A percentile compares a stretch with the other conserved stretches of the same genome.
These are phyloP conservation scores for Narcine bancroftii DNA, from an alignment of 2,113 vertebrate genomes.

Conservation along the genomic window DNA sequence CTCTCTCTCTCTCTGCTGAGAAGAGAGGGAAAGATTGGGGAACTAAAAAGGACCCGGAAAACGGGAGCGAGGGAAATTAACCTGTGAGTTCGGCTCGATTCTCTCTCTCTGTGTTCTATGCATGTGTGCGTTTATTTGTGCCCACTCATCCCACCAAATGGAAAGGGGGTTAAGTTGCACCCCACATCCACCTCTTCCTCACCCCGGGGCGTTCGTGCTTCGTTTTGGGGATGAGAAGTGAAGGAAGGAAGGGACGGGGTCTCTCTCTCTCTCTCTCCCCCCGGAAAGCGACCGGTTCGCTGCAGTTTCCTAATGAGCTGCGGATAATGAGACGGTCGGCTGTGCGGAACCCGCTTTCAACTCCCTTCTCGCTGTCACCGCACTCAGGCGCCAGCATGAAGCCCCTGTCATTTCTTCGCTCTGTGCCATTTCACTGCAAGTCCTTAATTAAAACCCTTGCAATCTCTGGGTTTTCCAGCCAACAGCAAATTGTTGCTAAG, in stretches of 20 bases:
- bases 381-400: not conserved
- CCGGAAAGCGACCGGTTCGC: not conserved
- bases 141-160: not conserved
- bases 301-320: slow-evolving; percentile 22
- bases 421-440: not conserved
- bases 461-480: not conserved
- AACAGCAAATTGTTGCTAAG: not conserved
- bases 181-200: too few species aligned
- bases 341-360: not conserved
- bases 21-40: not conserved
- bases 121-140: not conserved
- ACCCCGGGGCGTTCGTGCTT: too few species aligned
- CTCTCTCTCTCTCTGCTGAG: too few species aligned
- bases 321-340: slow-evolving; percentile 17
- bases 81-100: not conserved
- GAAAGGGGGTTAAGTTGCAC: not conserved
- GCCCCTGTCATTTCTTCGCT: not conserved
- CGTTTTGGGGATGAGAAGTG: not conserved
- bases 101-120: not conserved
- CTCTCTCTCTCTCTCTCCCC: not conserved
- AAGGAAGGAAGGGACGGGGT: too few species aligned
- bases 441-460: not conserved
- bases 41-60: not conserved
- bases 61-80: not conserved
- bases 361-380: not conserved